Evolutionary conservation across 2,888 invertebrate genomes (phyloP).

Genomic region (Papilio protenor): DNA sequence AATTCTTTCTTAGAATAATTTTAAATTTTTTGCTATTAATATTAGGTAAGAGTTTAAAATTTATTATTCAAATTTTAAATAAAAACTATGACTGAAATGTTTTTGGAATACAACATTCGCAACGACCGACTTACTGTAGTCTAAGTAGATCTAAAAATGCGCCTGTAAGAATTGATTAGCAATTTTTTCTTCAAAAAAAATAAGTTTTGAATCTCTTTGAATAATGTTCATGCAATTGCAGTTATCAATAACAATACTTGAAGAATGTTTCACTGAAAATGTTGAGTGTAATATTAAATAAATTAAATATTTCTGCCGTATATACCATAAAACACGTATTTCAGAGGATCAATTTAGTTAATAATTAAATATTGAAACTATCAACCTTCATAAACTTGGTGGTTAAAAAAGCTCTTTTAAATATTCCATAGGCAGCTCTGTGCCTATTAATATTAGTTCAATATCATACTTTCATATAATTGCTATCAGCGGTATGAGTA

Average conservation of each 20-base stretch:
- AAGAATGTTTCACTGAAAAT: no score
- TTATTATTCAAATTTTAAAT: background rate
- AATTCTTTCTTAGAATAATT: no score
- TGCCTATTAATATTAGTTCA: background rate
- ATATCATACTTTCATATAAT: background rate
- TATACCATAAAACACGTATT: background rate
- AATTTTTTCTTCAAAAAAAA: background rate
- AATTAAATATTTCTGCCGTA: no score
- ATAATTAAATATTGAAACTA: no score
- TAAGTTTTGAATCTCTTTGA: background rate
- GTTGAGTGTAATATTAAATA: no score
- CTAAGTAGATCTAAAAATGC: background rate
- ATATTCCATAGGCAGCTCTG: background rate
- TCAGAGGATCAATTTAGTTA: background rate
- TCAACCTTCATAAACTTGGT: background rate
- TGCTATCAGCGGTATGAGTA: background rate
- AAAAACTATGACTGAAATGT: background rate
- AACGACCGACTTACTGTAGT: background rate
- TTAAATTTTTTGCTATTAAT: background rate
- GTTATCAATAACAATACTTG: no score
- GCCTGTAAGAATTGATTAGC: slow-evolving; percentile 6
- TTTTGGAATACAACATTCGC: background rate
- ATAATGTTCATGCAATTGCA: background rate
- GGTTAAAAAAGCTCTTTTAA: background rate
- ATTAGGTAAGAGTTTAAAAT: background rate